phyloP scores from a whole-genome alignment of 1,140 invertebrate species.

The Sipha flava region DNA sequence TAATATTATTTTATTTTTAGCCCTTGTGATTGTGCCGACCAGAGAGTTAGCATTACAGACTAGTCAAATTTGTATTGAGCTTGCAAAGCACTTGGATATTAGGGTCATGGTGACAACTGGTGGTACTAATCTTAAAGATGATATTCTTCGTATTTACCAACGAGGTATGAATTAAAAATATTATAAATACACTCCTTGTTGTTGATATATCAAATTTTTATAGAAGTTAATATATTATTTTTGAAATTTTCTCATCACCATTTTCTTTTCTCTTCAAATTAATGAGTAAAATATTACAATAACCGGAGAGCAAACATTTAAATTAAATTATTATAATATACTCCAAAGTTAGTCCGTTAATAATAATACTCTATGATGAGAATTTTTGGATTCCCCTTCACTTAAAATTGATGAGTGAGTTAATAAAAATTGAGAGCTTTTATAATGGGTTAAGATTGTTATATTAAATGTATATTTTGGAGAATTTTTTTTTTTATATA shows the following conservation, averaged over 20 bases:
- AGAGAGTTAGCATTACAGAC: conserved; percentile 98
- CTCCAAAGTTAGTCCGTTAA: too few species aligned
- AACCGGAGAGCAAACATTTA: too few species aligned
- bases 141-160: conserved; percentile 99
- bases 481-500: too few species aligned
- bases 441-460: too few species aligned
- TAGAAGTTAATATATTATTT: too few species aligned
- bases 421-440: background rate
- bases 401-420: background rate
- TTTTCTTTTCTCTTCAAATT: too few species aligned
- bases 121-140: conserved; percentile 95
- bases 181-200: background rate
- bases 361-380: background rate
- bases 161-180: conserved; percentile 55
- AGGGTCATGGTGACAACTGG: conserved; percentile 99
- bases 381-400: background rate
- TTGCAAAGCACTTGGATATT: conserved; percentile 90
- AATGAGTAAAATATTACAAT: too few species aligned
- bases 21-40: conserved; percentile 96
- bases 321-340: too few species aligned
- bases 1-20: conserved; percentile 47
- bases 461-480: background rate
- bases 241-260: too few species aligned
- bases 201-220: too few species aligned
- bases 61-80: conserved; percentile 98